Evolutionary conservation across 23 tunicate species (phyloP).

Genomic region (Clavelina lepadiformis): DNA sequence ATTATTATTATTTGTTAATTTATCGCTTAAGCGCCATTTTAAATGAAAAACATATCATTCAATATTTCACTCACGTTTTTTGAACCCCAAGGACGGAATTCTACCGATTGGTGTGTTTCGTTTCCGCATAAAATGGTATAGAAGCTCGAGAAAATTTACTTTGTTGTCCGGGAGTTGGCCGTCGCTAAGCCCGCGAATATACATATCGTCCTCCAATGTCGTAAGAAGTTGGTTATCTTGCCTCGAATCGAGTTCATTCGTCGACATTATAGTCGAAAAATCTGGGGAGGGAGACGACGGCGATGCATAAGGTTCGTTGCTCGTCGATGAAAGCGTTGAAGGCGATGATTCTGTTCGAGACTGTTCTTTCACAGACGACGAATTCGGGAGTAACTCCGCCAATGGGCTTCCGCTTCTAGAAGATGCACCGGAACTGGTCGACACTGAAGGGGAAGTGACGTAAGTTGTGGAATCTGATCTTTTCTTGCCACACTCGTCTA

Average conservation of each 20-base stretch:
- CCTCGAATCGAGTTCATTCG: not conserved
- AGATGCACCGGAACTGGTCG: slow-evolving; percentile 13
- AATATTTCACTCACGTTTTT: slow-evolving; percentile 49
- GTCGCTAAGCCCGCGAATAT: slow-evolving; percentile 48
- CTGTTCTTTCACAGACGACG: too few relatives aligned
- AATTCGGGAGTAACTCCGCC: too few relatives aligned
- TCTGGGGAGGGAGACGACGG: slow-evolving; percentile 35
- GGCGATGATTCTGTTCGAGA: too few relatives aligned
- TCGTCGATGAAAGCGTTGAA: slow-evolving; percentile 9
- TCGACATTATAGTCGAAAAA: slow-evolving; percentile 19
- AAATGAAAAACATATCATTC: too few relatives aligned
- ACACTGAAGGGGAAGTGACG: slow-evolving; percentile 16
- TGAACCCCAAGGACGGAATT: slow-evolving; percentile 67
- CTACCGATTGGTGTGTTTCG: slow-evolving; percentile 48
- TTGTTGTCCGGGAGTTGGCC: slow-evolving; percentile 48
- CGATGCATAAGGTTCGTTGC: slow-evolving; percentile 19
- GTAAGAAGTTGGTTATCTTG: too few relatives aligned
- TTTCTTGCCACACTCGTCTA: not conserved
- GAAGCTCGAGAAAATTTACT: slow-evolving; percentile 38
- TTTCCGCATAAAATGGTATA: slow-evolving; percentile 59
- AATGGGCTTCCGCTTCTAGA: too few relatives aligned
- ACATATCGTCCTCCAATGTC: slow-evolving; percentile 21
- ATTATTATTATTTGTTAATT: too few relatives aligned
- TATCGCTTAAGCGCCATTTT: too few relatives aligned
- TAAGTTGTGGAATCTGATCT: slow-evolving; percentile 1